These are phyloP conservation scores for Rhagologus leucostigma DNA, from an alignment of 2,113 vertebrate species.

Conservation along the genomic window DNA sequence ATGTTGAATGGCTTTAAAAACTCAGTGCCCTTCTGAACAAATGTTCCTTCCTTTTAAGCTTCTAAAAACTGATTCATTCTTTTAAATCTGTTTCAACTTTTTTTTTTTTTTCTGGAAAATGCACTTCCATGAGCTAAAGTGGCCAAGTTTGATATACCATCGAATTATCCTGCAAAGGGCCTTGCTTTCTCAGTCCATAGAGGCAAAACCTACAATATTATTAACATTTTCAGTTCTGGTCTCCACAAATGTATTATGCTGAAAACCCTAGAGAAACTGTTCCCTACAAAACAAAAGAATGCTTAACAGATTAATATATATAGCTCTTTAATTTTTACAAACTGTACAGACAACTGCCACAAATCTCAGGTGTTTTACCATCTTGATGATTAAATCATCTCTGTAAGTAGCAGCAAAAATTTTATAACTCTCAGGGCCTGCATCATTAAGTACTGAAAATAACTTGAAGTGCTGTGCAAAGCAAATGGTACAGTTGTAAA, in stretches of 20 bases:
- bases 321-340: constrained; percentile 22
- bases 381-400: constrained; percentile 22
- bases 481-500: constrained; percentile 34
- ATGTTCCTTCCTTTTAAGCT: neutral
- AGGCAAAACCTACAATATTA: neutral
- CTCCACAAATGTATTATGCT: neutral
- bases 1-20: constrained; percentile 35
- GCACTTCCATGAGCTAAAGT: neutral
- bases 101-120: neutral
- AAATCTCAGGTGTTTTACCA: constrained; percentile 24
- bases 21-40: constrained; percentile 12
- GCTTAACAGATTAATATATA: neutral
- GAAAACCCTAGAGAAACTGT: neutral
- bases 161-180: neutral
- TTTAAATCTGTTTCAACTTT: neutral
- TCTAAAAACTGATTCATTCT: constrained; percentile 1
- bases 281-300: neutral
- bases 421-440: constrained; percentile 35
- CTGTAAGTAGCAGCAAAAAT: constrained; percentile 47
- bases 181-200: neutral
- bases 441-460: constrained; percentile 58
- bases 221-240: neutral
- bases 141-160: neutral
- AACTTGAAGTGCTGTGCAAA: constrained; percentile 11
- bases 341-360: neutral